These are phyloP conservation scores for Pipistrellus pygmaeus DNA, from an alignment of 2,797 vertebrate species.

Conservation along the genomic window DNA sequence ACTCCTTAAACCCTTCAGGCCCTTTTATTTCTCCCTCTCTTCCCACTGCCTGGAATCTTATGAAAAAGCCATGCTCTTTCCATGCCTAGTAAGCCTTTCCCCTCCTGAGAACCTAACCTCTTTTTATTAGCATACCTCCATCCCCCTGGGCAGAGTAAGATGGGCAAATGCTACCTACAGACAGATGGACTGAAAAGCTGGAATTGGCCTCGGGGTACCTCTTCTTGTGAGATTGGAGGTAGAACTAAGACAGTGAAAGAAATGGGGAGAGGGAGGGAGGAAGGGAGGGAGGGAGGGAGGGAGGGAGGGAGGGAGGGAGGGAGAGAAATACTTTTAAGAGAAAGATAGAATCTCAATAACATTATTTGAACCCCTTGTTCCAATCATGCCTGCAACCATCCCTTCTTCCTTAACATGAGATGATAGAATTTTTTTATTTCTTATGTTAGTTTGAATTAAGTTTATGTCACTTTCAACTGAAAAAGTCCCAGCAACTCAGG, in stretches of 20 bases:
- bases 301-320: neutral
- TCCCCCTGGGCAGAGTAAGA: neutral
- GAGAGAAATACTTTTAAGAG: neutral
- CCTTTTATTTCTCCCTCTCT: neutral
- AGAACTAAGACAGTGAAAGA: neutral
- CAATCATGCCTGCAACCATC: conserved; percentile 1
- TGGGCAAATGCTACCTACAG: neutral
- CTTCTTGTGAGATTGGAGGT: neutral
- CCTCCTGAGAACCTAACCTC: neutral
- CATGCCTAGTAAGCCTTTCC: neutral
- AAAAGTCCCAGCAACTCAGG: neutral
- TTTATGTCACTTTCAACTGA: conserved; percentile 21
- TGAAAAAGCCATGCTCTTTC: neutral
- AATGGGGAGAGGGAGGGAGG: neutral
- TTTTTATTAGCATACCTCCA: neutral
- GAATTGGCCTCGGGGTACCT: neutral
- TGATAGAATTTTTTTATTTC: neutral
- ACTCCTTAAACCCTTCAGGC: neutral
- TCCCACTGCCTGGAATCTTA: neutral
- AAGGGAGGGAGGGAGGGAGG: neutral
- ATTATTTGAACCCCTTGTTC: neutral
- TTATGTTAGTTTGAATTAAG: conserved; percentile 17
- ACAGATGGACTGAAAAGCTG: neutral
- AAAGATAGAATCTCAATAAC: conserved; percentile 14
- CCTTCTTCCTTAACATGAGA: neutral